Evolutionary conservation across 2,113 vertebrate species (phyloP), one percentile per base, ranked within the genome.

Genomic region (Nansenia antarctica): DNA sequence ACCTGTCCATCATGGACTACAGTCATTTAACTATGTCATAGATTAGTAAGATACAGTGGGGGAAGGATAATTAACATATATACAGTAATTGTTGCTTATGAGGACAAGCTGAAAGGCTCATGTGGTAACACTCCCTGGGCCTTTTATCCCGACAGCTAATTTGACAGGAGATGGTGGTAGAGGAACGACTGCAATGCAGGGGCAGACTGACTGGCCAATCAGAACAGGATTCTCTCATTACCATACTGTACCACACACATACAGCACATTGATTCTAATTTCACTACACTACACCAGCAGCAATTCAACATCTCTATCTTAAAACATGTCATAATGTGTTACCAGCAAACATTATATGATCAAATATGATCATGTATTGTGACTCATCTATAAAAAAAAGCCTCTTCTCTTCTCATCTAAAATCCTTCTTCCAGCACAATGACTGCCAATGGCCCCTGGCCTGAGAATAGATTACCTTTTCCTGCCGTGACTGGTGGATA

Each of bases 171-270:
- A 42, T 42, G 37, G 37, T 4, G 37, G 15, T 6, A 55, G 70
- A 71, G 52, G 30, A 58, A 77, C 42, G 72, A 69, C 74, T 66
- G 71, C 66, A 78, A 62, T 68, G 71, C 71, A 72, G 64, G 62
- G 47, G 62, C 8, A 49, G 39, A 29, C 37, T 55, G 34, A 30
- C 39, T 42, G 39, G 39, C 39, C 39, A 14, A 42, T 42, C 14
- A 42, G 39, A 42, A 42, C 39, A 18, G 3, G 39, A 42, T 42
- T 15, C 39, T 42, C 39, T 8, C 39, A 42, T 37, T 11, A n/a
- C n/a, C n/a, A n/a, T n/a, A n/a, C n/a, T n/a, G n/a, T n/a, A n/a
- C n/a, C n/a, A n/a, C n/a, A n/a, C n/a, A n/a, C n/a, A n/a, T n/a
- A n/a, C n/a, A n/a, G n/a, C n/a, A n/a, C n/a, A n/a, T n/a, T n/a